Percentiles rank a stretch among this genome's conserved stretches.
These are phyloP conservation scores for Erpornis zantholeuca DNA, from an alignment of 2,113 vertebrate genomes.

Conservation along the genomic window DNA sequence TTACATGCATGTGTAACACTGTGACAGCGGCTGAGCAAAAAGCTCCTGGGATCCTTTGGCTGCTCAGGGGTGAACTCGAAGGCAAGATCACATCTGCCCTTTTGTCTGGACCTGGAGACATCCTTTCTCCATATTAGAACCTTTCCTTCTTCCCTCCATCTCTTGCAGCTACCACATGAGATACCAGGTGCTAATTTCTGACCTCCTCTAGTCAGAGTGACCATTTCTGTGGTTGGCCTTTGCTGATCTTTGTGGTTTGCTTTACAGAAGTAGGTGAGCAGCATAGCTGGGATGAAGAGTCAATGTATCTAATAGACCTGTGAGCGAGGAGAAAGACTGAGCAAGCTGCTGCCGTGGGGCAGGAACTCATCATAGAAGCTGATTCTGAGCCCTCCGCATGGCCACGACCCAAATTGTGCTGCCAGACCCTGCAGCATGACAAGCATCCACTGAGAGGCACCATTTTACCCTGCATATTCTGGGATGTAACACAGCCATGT, in stretches of 20 bases:
- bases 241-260: not conserved
- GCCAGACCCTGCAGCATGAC: not conserved
- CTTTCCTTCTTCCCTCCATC: not conserved
- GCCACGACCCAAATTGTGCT: fast-evolving
- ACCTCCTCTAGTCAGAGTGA: not conserved
- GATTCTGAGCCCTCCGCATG: not conserved
- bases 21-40: not conserved
- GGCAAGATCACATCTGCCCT: not conserved
- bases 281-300: not conserved
- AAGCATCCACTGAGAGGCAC: not conserved
- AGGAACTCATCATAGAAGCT: not conserved
- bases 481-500: too few species aligned
- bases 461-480: fast-evolving
- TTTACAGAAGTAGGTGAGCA: not conserved
- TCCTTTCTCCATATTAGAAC: not conserved
- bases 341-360: not conserved
- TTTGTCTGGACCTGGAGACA: not conserved
- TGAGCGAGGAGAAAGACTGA: not conserved
- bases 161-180: not conserved
- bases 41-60: not conserved
- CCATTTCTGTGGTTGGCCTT: not conserved
- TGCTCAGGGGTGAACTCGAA: not conserved
- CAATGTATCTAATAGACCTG: not conserved
- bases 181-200: not conserved
- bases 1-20: not conserved